Base-by-base conservation (phyloP, 2,113 vertebrate species). In the Podarcis cretensis region DNA sequence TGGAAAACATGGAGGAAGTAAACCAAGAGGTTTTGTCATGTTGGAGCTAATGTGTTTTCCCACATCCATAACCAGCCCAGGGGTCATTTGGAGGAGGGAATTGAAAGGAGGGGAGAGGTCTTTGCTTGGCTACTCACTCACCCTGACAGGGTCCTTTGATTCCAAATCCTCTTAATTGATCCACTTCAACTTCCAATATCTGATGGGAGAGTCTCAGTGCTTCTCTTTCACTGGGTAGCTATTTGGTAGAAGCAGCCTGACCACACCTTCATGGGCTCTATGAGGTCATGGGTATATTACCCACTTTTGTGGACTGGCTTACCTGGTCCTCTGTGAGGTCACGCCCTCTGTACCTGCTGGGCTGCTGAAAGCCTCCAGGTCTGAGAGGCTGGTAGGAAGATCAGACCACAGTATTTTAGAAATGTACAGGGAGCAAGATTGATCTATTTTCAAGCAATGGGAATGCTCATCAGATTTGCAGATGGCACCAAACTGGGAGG, bases 211-310 rank as follows among this genome's bases (percentile, higher is more conserved):
- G 48, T 54, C 16, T 73, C 37, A 23, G 1, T 18, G 9, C 7
- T 69, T 79, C 66, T 43, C 32, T 84, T 89, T 43, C 1, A 54
- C 66, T 40, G 43, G 27, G 43, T 23, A 76, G 54, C 65, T 81
- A 63, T 81, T 87, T 74, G 86, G 54, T n/a, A 74, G 79, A 69
- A 69, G 35, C 78, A 87, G 32, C 30, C 40, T 30, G n/a, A 5
- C 25, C 2, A 12, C 69, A 13, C 10, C 48, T 43, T 43, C n/a
- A 48, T 20, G 40, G 83, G n/a, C 69, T 75, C 86, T 87, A 30
- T 87, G 86, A 87, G 54, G 86, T 87, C 79, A 25, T 74, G 86
- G 68, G 86, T 20, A 3, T 71, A 74, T 75, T 74, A 21, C 69
- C 32, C 66, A 35, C 69, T 57, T 37, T 82, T 32, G 35, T 43